These are phyloP conservation scores for Bucco capensis DNA, from an alignment of 2,113 vertebrate genomes.

Conservation along the genomic window DNA sequence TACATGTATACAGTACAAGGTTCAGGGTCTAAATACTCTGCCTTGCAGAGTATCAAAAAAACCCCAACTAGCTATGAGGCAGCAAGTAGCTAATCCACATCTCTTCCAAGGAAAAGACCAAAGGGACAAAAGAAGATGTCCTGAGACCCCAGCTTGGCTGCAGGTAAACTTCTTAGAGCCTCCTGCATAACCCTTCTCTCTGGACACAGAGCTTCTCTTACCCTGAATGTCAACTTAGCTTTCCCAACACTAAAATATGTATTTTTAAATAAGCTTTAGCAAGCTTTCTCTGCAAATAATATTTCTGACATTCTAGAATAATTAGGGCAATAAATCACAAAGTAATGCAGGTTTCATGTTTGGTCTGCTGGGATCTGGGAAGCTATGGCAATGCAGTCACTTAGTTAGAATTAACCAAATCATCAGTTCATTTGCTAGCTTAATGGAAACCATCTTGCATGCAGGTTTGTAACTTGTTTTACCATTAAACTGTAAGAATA, in stretches of 20 bases:
- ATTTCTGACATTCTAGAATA: neutral
- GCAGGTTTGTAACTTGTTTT: neutral
- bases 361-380: neutral
- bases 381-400: neutral
- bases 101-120: neutral
- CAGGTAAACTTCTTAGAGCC: neutral
- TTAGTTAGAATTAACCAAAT: conserved; percentile 20
- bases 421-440: neutral
- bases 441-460: neutral
- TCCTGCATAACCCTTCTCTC: neutral
- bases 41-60: neutral
- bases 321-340: conserved; percentile 17
- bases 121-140: neutral
- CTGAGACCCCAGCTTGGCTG: neutral
- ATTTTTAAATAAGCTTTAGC: conserved; percentile 16
- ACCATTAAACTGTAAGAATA: neutral
- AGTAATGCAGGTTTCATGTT: neutral
- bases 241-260: neutral
- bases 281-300: conserved; percentile 8
- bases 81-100: neutral
- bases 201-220: neutral
- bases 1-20: neutral
- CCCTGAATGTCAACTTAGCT: neutral
- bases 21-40: neutral
- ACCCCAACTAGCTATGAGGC: neutral